phyloP scores from a whole-genome alignment of 1,140 invertebrate species.

The Caenorhabditis tropicalis region DNA sequence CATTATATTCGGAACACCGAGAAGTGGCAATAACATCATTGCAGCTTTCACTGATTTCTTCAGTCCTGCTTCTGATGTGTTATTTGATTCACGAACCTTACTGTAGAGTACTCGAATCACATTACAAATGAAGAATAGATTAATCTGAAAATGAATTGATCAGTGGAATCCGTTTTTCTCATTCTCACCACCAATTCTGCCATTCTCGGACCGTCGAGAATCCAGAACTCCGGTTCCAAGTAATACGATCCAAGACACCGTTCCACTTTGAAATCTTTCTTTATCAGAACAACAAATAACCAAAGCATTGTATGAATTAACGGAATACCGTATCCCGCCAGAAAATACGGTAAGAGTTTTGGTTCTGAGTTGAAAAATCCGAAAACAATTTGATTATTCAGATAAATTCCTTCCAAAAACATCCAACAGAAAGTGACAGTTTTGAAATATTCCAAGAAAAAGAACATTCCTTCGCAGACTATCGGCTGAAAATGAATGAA shows the following conservation, averaged over 20 bases:
- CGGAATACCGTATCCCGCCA: slow-evolving; percentile 81
- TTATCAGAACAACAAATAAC: slow-evolving; percentile 65
- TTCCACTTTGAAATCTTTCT: slow-evolving; percentile 69
- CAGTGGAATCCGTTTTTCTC: not conserved
- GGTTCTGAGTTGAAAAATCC: slow-evolving; percentile 82
- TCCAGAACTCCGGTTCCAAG: slow-evolving; percentile 71
- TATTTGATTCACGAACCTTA: slow-evolving; percentile 69
- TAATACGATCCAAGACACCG: slow-evolving; percentile 70
- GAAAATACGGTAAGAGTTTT: slow-evolving; percentile 79
- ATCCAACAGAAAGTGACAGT: slow-evolving; percentile 93
- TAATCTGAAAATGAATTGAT: slow-evolving; percentile 57
- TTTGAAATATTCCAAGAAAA: slow-evolving; percentile 84
- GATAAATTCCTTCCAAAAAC: slow-evolving; percentile 87
- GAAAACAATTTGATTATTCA: slow-evolving; percentile 84
- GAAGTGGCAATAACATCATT: slow-evolving; percentile 70
- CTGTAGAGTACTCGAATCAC: slow-evolving; percentile 70
- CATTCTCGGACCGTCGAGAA: slow-evolving; percentile 70
- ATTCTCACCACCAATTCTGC: slow-evolving; percentile 64
- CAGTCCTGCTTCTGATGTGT: slow-evolving; percentile 57
- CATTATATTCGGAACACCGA: slow-evolving; percentile 72
- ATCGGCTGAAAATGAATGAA: slow-evolving; percentile 77
- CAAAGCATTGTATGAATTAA: slow-evolving; percentile 67
- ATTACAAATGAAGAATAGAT: slow-evolving; percentile 69
- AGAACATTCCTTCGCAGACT: slow-evolving; percentile 82
- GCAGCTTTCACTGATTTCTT: slow-evolving; percentile 72